Evolutionary conservation across 2,888 invertebrate genomes (phyloP), one percentile per base, ranked within the genome.

Genomic region (Pterobdella sp.): DNA sequence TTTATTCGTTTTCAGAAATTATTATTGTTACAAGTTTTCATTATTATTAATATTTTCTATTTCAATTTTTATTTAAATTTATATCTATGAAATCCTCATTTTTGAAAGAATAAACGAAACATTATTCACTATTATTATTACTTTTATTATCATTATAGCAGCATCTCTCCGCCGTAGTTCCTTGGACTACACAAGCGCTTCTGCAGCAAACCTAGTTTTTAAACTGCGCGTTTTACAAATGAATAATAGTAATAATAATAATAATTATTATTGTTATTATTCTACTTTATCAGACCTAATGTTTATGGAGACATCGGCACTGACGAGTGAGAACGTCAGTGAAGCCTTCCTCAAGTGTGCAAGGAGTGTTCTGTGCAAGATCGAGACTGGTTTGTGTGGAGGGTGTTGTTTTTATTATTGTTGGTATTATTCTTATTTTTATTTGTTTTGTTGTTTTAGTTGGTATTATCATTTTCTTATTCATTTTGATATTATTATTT

Each of bases 281-380:
- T n/a, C n/a, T n/a, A n/a, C 52, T n/a, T 18, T n/a, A 14, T 18
- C 84, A 90, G 91, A 91, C 80, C 83, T 91, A 75, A 89, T 90
- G 86, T 91, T 91, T 80, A 85, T 91, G 77, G 91, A 91, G 82
- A 90, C 91, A 14, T 90, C 90, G 86, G 91, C 91, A 76, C 88
- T 90, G 83, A 90, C 90, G 1, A 91, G 91, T 60, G 91, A 91
- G 84, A 91, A 91, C 86, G 90, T 91, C 0, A 91, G 91, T 83
- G 91, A 91, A 83, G 89, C 91, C 34, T 91, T 91, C 84, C 84
- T 91, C 73, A 91, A 91, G 84, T 91, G 91, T 84, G 90, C 91
- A 4, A 89, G 91, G 84, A 89, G 89, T 4, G 91, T 91, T 79
- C 85, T 91, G 78, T 89, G 90, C 42, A 91, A 91, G 85, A 91